These are phyloP conservation scores for Rhombomys opimus DNA, from an alignment of 2,113 vertebrate genomes.

Conservation along the genomic window DNA sequence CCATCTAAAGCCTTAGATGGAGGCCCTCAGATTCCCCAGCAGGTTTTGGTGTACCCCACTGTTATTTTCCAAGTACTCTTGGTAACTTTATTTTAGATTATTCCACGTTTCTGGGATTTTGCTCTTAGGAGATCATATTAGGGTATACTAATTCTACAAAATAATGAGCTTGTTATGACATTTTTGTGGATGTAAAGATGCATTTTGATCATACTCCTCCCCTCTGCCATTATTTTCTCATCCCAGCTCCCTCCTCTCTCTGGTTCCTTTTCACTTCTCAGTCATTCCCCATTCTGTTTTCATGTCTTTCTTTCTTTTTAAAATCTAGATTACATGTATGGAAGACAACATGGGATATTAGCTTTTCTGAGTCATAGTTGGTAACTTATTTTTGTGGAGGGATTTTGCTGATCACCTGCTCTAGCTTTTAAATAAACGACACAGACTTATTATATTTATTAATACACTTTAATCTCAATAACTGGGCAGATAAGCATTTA, in stretches of 20 bases:
- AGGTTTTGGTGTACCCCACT: neutral
- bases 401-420: too few species aligned
- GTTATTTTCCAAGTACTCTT: neutral
- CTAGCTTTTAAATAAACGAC: too few species aligned
- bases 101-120: neutral
- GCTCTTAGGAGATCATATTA: neutral
- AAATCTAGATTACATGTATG: neutral
- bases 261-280: neutral
- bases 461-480: too few species aligned
- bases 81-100: neutral
- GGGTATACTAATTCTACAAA: neutral
- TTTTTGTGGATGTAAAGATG: neutral
- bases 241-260: neutral
- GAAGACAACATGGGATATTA: neutral
- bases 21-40: too few species aligned
- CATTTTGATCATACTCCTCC: neutral
- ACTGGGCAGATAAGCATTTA: too few species aligned
- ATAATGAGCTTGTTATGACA: neutral
- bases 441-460: too few species aligned
- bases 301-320: neutral
- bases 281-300: neutral
- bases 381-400: too few species aligned
- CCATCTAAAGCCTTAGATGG: neutral
- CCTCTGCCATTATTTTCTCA: neutral
- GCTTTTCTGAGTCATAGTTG: neutral